phyloP scores from a whole-genome alignment of 2,888 invertebrate genomes.

The Bedellia somnulentella region DNA sequence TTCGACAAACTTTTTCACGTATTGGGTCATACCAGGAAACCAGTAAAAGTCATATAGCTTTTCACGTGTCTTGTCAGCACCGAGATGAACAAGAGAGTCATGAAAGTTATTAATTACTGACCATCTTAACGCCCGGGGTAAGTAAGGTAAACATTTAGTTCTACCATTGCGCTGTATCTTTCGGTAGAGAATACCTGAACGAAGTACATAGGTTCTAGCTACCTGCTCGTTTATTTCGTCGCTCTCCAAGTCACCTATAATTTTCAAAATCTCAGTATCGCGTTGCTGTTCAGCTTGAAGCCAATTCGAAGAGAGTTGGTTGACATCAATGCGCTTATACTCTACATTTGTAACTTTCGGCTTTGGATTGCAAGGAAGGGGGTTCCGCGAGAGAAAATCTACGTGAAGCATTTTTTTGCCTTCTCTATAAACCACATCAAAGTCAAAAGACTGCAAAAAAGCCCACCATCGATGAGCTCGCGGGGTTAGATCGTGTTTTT shows the following conservation, averaged over 20 bases:
- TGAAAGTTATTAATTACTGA: conserved; percentile 12
- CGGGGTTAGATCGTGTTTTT: not conserved
- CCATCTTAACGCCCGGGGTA: conserved; percentile 8
- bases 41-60: conserved; percentile 12
- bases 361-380: not conserved
- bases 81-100: conserved; percentile 8
- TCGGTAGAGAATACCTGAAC: conserved; percentile 6
- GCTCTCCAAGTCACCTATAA: conserved; percentile 5
- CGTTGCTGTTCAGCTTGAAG: conserved; percentile 8
- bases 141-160: conserved; percentile 5
- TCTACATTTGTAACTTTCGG: not conserved
- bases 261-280: conserved; percentile 7
- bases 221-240: not conserved
- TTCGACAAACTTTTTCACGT: conserved; percentile 13
- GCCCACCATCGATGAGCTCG: not conserved
- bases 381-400: not conserved
- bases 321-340: conserved; percentile 4
- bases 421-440: not conserved
- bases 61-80: conserved; percentile 7
- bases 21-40: conserved; percentile 12
- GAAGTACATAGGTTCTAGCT: conserved; percentile 4
- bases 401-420: not conserved
- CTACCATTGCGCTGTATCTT: conserved; percentile 6
- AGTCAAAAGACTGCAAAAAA: not conserved
- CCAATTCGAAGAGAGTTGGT: conserved; percentile 6